These are phyloP conservation scores for Gymnocypris eckloni DNA, from an alignment of 2,797 vertebrate genomes.

Conservation along the genomic window DNA sequence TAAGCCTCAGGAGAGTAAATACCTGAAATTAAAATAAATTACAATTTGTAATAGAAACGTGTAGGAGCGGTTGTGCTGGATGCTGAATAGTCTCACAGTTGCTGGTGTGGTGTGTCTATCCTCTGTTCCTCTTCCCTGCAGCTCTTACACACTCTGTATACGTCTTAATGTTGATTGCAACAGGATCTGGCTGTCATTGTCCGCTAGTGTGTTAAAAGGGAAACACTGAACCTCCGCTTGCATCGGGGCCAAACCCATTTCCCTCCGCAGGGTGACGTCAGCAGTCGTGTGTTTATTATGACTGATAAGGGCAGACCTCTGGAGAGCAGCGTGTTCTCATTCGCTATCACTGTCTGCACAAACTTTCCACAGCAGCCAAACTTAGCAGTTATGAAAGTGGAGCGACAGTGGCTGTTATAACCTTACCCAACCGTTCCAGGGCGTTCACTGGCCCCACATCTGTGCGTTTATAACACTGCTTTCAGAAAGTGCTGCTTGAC, in stretches of 20 bases:
- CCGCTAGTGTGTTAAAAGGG: constrained; percentile 20
- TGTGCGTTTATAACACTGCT: neutral
- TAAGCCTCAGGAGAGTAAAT: neutral
- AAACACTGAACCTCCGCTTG: constrained; percentile 25
- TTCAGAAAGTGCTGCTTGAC: neutral
- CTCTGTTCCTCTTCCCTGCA: neutral
- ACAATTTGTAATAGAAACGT: neutral
- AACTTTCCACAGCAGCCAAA: constrained; percentile 2
- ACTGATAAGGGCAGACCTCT: constrained; percentile 45
- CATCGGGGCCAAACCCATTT: constrained; percentile 7
- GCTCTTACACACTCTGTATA: neutral
- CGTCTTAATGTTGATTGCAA: neutral
- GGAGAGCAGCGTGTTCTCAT: constrained; percentile 19
- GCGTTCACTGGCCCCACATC: neutral
- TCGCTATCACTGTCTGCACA: constrained; percentile 9
- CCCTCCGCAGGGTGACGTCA: constrained; percentile 1
- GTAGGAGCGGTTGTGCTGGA: neutral
- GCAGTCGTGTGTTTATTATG: constrained; percentile 33
- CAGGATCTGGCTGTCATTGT: constrained; percentile 37
- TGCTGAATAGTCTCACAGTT: neutral
- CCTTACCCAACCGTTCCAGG: neutral
- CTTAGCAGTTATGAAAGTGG: neutral
- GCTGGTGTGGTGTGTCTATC: neutral
- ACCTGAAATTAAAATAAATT: neutral
- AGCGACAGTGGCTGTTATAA: neutral